Conservation (phyloP, 2,113 vertebrate species). For the Paralichthys olivaceus region DNA sequence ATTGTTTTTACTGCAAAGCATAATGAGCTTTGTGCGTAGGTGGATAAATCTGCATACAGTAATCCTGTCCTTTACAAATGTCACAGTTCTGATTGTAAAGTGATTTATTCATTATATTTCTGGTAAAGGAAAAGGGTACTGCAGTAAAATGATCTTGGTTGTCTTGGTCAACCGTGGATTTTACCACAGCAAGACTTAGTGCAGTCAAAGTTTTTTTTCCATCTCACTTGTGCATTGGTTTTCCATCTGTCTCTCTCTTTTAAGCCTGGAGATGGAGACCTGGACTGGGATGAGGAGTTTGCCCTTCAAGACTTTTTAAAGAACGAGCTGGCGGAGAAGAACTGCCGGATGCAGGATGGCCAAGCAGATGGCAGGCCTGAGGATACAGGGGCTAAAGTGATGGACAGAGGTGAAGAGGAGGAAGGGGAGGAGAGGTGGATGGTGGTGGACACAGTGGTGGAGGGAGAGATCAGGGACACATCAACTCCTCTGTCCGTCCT, state of each 20-base stretch:
- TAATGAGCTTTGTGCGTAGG: neutral
- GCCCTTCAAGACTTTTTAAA: constrained; percentile 72
- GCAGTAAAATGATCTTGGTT: neutral
- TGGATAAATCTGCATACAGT: constrained; percentile 7
- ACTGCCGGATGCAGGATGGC: constrained; percentile 23
- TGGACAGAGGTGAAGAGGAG: constrained; percentile 45
- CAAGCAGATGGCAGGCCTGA: neutral
- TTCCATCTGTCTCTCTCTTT: neutral
- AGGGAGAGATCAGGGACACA: constrained; percentile 55
- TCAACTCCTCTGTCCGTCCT: constrained; percentile 56
- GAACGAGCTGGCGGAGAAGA: constrained; percentile 51
- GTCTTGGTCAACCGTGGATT: neutral
- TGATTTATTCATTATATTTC: neutral
- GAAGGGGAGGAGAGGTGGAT: constrained; percentile 63
- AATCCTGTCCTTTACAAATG: neutral
- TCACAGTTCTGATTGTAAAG: neutral
- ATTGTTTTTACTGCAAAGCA: neutral
- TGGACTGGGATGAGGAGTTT: constrained; percentile 79
- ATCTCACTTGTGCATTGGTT: neutral
- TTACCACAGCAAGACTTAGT: neutral
- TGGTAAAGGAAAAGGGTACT: neutral
- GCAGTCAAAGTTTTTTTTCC: neutral
- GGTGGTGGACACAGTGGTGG: constrained; percentile 54
- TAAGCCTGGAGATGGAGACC: constrained; percentile 69
- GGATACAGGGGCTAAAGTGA: constrained; percentile 12